Base-by-base conservation (phyloP, 2,888 invertebrate species). In the Leptopilina drosophilae region DNA sequence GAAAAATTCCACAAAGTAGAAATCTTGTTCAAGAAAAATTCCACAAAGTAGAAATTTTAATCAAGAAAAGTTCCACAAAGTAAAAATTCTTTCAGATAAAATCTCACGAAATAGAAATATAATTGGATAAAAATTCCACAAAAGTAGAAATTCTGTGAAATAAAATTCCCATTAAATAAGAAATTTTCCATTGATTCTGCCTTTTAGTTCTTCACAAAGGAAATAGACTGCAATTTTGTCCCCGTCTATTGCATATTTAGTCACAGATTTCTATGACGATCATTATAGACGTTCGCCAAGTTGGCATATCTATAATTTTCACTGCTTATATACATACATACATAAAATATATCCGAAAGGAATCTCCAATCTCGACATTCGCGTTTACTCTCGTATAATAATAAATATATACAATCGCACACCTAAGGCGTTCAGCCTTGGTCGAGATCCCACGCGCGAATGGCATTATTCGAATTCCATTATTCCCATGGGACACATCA, bases 401-500 rank as follows among this genome's bases (percentile, higher is more conserved):
- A 49, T 49, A 49, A 49, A 49, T 49, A 49, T 11, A 49, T 42
- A 67, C 46, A 67, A 67, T 15, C 46, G 46, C 12, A 46, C 66
- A 67, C 66, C 66, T 67, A 42, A 67, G 66, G 66, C 66, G 46
- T 77, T 65, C 82, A 80, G 84, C 88, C 89, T 89, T 89, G 88
- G 84, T 83, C 82, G 82, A 83, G 79, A 84, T 89, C 89, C 89
- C 89, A 90, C 90, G 89, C 86, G 89, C 86, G 78, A 83, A 81
- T 82, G 76, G 86, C 85, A 87, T 87, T 87, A 88, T 89, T 85
- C 77, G 81, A 83, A 86, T 87, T 85, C 85, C 84, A 77, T 75
- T 40, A 65, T 82, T 81, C 80, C 79, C 80, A 67, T 67, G 46
- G 11, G 49, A 12, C 15, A 46, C 46, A 67, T 66, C 42, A 20